Percentiles rank a stretch among this genome's conserved stretches.
phyloP scores from a whole-genome alignment of 37 sponge, comb jelly and placozoan species.

The Crambe crambe region DNA sequence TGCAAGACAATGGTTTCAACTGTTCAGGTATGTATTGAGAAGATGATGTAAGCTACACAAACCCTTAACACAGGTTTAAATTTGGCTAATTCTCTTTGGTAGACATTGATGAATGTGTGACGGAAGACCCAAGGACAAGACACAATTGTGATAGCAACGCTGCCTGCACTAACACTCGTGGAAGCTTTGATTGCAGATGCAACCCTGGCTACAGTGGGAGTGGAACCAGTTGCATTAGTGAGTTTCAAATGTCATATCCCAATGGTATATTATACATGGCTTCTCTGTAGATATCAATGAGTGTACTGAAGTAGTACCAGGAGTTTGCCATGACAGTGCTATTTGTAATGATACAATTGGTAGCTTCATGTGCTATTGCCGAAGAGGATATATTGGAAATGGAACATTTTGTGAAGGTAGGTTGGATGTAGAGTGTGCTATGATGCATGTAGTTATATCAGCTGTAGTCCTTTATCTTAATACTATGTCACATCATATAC shows the following conservation, averaged over 20 bases:
- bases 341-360: slow-evolving; percentile 46
- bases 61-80: too few relatives aligned
- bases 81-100: too few relatives aligned
- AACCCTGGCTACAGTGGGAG: slow-evolving; percentile 19
- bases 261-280: background rate
- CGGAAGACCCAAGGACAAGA: background rate
- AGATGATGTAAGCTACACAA: background rate
- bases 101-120: slow-evolving; percentile 34
- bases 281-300: slow-evolving; percentile 60
- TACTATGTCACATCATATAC: background rate
- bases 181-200: slow-evolving; percentile 42
- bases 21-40: background rate
- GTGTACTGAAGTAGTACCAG: slow-evolving; percentile 5
- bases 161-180: slow-evolving; percentile 45
- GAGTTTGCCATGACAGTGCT: slow-evolving; percentile 33
- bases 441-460: too few relatives aligned
- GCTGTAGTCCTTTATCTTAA: background rate
- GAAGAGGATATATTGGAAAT: slow-evolving; percentile 23
- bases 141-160: slow-evolving; percentile 28
- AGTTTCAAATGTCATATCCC: background rate
- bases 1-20: background rate
- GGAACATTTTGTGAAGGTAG: slow-evolving; percentile 29
- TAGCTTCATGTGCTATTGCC: slow-evolving; percentile 47
- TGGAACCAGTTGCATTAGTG: slow-evolving; percentile 16
- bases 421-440: too few relatives aligned